phyloP scores from a whole-genome alignment of 2,888 invertebrate species.

The Molorchus minor region DNA sequence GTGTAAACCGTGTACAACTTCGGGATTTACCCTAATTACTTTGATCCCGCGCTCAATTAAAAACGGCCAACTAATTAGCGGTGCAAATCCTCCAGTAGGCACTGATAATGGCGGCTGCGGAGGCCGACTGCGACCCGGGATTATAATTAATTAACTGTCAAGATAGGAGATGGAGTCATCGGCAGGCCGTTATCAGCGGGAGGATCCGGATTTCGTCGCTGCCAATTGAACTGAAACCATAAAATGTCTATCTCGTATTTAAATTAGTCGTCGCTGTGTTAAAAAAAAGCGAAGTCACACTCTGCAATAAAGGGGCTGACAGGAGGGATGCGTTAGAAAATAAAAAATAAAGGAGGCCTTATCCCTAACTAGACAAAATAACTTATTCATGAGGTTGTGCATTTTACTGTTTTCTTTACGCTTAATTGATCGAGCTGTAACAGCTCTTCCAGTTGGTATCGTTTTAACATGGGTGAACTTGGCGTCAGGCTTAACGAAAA shows the following conservation, averaged over 20 bases:
- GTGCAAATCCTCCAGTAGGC: slow-evolving; percentile 34
- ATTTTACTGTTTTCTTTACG: too few species aligned
- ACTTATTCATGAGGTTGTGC: too few species aligned
- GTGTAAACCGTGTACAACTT: slow-evolving; percentile 14
- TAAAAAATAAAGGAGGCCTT: too few species aligned
- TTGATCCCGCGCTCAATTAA: slow-evolving; percentile 33
- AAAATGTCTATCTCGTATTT: slow-evolving; percentile 1
- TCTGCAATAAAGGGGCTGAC: too few species aligned
- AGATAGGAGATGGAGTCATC: slow-evolving; percentile 30
- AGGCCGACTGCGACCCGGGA: slow-evolving; percentile 30
- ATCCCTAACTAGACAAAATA: too few species aligned
- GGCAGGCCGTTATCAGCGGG: slow-evolving; percentile 26
- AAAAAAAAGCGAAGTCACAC: too few species aligned
- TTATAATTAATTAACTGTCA: slow-evolving; percentile 37
- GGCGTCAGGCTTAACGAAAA: too few species aligned
- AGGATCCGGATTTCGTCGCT: slow-evolving; percentile 19
- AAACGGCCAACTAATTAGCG: slow-evolving; percentile 34
- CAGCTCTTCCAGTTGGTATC: too few species aligned
- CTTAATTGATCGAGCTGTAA: too few species aligned
- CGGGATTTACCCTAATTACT: slow-evolving; percentile 21
- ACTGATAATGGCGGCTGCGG: slow-evolving; percentile 33
- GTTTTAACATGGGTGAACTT: too few species aligned
- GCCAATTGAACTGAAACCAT: slow-evolving; percentile 15
- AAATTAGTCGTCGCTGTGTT: background rate
- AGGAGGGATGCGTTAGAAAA: too few species aligned